Evolutionary conservation across 2,888 invertebrate genomes (phyloP).

Genomic region (Troilus luridus): DNA sequence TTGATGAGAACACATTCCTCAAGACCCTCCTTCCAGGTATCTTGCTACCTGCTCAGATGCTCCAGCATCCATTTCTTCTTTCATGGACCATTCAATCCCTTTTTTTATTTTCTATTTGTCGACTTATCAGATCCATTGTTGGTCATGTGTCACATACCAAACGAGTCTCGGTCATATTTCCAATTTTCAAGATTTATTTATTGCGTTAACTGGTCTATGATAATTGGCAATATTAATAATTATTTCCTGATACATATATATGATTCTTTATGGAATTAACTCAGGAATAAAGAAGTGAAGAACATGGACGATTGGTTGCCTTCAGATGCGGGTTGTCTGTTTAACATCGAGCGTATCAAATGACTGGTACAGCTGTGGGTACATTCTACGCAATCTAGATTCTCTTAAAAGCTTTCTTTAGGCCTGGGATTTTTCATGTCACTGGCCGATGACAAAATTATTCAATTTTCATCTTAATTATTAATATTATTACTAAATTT

Average conservation of each 20-base stretch:
- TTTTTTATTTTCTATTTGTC: conserved; percentile 31
- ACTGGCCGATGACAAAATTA: neutral
- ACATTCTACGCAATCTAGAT: conserved; percentile 6
- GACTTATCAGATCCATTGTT: conserved; percentile 8
- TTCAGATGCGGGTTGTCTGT: conserved; percentile 32
- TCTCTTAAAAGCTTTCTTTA: neutral
- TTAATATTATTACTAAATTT: neutral
- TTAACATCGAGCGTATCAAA: conserved; percentile 23
- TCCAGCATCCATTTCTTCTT: conserved; percentile 14
- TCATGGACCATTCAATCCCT: neutral
- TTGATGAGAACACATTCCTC: conserved; percentile 19
- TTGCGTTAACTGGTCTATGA: neutral
- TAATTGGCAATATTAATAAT: neutral
- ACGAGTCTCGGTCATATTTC: neutral
- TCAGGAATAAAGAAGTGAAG: neutral
- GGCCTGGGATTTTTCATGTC: conserved; percentile 4
- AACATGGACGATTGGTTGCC: neutral
- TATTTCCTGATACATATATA: neutral
- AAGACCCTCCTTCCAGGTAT: neutral
- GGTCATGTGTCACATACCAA: conserved; percentile 14
- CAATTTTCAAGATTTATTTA: neutral
- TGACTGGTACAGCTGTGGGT: conserved; percentile 34
- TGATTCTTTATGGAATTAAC: neutral
- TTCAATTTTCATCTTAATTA: neutral
- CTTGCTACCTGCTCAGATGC: neutral